Percentiles rank a stretch among this genome's conserved stretches.
phyloP scores from a whole-genome alignment of 2,113 vertebrate species.

The Athene cunicularia region DNA sequence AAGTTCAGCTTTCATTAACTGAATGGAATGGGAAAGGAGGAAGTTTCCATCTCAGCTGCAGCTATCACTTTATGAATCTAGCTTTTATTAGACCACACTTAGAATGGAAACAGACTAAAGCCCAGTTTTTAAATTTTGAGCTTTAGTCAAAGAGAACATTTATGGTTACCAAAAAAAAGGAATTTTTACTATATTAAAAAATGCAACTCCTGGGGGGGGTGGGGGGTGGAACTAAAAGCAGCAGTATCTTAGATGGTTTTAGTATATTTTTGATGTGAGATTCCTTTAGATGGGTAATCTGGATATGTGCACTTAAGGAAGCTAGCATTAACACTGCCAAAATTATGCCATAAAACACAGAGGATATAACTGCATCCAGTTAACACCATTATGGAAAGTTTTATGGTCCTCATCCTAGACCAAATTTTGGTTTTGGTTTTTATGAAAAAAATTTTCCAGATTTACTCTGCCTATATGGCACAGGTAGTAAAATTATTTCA shows the following conservation, averaged over 20 bases:
- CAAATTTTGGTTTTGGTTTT: not conserved
- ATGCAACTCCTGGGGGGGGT: no score
- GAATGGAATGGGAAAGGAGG: constrained; percentile 21
- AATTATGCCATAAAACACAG: not conserved
- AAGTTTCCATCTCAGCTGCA: not conserved
- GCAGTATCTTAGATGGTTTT: not conserved
- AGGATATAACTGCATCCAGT: not conserved
- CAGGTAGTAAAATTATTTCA: not conserved
- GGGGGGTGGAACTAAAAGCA: not conserved
- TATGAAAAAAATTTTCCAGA: not conserved
- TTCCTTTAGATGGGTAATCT: not conserved
- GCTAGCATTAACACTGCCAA: not conserved
- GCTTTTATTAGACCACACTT: not conserved
- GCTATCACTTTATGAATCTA: not conserved
- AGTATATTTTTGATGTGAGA: not conserved
- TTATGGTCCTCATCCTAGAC: not conserved
- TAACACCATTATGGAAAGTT: not conserved
- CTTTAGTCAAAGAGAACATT: not conserved
- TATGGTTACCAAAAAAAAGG: not conserved
- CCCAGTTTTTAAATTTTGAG: not conserved
- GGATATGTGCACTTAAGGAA: not conserved
- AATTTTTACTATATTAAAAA: not conserved
- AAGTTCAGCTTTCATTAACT: constrained; percentile 51
- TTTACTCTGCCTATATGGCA: not conserved
- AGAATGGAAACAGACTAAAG: not conserved